These are phyloP conservation scores for Chamaea fasciata DNA, from an alignment of 2,113 vertebrate species.

Conservation along the genomic window DNA sequence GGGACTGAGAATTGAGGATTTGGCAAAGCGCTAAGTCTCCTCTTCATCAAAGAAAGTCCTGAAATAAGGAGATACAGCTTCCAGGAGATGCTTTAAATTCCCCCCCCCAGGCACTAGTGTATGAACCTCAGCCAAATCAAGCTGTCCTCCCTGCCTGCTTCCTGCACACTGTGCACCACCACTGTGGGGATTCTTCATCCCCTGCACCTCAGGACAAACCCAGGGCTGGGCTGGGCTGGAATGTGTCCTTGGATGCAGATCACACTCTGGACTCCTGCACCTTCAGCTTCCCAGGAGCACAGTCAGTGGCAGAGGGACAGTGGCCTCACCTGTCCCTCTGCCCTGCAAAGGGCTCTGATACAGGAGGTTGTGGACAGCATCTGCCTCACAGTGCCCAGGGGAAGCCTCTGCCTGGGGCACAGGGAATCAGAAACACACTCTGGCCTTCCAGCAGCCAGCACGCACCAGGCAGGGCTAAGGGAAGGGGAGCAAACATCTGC, in stretches of 20 bases:
- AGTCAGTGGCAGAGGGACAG: not conserved
- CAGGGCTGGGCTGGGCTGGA: not conserved
- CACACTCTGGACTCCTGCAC: not conserved
- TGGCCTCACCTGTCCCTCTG: fast-evolving
- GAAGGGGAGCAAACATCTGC: not conserved
- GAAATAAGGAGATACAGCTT: not conserved
- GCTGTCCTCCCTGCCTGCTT: not conserved
- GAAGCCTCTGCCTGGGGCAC: not conserved
- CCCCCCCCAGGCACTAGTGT: not conserved
- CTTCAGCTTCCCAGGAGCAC: not conserved
- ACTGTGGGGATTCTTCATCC: not conserved
- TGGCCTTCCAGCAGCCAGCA: not conserved
- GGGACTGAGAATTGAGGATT: not conserved
- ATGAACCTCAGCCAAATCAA: not conserved
- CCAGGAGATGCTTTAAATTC: not conserved
- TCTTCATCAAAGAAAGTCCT: not conserved
- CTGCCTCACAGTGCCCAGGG: not conserved
- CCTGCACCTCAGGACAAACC: not conserved
- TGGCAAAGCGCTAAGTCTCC: not conserved
- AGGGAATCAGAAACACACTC: not conserved
- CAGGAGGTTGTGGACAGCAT: not conserved
- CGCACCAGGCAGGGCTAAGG: not conserved
- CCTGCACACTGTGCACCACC: not conserved
- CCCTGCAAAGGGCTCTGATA: not conserved
- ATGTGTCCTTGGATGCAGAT: fast-evolving